A percentile compares a stretch with the other conserved stretches of the same genome.
Conservation (phyloP, 2,113 vertebrate species). For the Zosterops borbonicus region DNA sequence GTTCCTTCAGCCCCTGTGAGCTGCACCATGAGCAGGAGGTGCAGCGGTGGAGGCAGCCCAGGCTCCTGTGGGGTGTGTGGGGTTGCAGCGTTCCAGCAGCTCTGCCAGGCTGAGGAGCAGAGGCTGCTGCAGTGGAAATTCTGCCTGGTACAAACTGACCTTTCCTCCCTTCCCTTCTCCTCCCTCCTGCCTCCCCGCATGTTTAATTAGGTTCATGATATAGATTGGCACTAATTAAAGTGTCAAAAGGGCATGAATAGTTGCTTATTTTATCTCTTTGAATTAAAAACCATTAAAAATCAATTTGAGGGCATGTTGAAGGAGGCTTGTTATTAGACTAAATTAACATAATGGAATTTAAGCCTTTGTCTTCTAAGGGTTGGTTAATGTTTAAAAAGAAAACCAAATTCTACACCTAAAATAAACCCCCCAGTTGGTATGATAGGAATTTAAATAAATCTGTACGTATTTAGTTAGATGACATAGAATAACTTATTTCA, state of each 20-base stretch:
- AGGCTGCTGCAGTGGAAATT: not conserved
- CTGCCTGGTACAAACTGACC: not conserved
- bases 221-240: constrained; percentile 27
- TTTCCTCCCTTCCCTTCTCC: not conserved
- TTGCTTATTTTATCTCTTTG: constrained; percentile 60
- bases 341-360: constrained; percentile 52
- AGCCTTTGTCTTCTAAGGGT: not conserved
- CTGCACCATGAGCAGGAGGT: not conserved
- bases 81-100: not conserved
- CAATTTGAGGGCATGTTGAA: constrained; percentile 60
- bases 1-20: not conserved
- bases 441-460: not conserved
- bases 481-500: not conserved
- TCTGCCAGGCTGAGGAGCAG: not conserved
- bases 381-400: not conserved
- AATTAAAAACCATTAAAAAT: constrained; percentile 65
- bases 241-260: constrained; percentile 38
- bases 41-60: not conserved
- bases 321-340: constrained; percentile 38
- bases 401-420: not conserved
- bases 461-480: not conserved
- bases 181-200: not conserved
- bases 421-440: not conserved
- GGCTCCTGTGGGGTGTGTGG: accelerated
- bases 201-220: constrained; percentile 45